Evolutionary conservation across 2,888 invertebrate genomes (phyloP), one percentile per base, ranked within the genome.

Genomic region (Heliconius ismenius): DNA sequence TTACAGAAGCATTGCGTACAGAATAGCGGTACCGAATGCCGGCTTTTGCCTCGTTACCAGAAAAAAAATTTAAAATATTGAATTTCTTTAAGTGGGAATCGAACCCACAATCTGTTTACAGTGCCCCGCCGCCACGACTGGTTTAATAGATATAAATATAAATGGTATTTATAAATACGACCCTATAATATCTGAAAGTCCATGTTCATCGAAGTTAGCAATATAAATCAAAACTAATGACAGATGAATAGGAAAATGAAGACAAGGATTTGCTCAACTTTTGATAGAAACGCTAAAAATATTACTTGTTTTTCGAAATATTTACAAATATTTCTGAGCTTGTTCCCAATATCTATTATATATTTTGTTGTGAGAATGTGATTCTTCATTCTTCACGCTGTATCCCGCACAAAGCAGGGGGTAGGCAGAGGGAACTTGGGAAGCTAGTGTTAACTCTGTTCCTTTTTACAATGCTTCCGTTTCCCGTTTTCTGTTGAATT

Each of bases 181-280:
- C 13, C 11, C 15, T 62, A 62, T 24, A 15, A 43, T 24, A 24
- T 24, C 24, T 13, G 6, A 6, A 32, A 32, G 21, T 26, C 43
- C 18, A 67, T 26, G 9, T 18, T 39, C 10, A 68, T 28, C 68
- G 26, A 68, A 68, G 68, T 68, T 68, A 7, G 10, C 1, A 68
- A 49, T 24, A 68, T 68, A 68, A 68, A 68, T 68, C 68, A 68
- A 43, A 26, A 26, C 28, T 24, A 49, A 26, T 43, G 68, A 68
- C 68, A 49, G 65, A 67, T 68, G 18, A 68, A 68, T 68, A 49
- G 18, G 26, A 68, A 68, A 68, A 68, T 68, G 43, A 68, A 68
- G 9, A 68, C 3, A 21, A 28, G 10, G 6, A 49, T 49, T 68
- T 43, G 43, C 26, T 64, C 3, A 64, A 64, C 68, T 68, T 68